phyloP scores from a whole-genome alignment of 2,113 vertebrate genomes.

The Ursus arctos region DNA sequence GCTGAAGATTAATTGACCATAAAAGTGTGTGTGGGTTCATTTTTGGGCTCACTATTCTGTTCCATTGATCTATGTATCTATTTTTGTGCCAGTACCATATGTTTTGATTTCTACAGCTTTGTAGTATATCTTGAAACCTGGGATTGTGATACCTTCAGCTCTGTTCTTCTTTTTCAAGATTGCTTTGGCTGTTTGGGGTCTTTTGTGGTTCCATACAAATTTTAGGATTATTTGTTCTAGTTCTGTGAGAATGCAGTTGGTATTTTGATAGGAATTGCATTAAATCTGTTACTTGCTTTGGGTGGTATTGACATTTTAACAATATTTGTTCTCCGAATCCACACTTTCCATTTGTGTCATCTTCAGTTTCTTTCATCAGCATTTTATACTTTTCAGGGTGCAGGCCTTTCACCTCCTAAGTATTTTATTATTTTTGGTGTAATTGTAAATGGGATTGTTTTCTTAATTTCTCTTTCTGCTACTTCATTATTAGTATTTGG shows the following conservation, averaged over 20 bases:
- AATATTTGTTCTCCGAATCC: background rate
- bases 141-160: background rate
- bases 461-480: background rate
- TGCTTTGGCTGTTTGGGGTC: background rate
- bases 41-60: background rate
- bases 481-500: background rate
- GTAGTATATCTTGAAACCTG: background rate
- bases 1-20: background rate
- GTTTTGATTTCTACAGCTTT: background rate
- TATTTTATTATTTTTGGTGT: background rate
- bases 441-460: background rate
- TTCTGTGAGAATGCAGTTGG: background rate
- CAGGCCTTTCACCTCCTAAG: background rate
- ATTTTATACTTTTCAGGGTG: background rate
- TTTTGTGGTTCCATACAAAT: background rate
- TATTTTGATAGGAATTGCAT: background rate
- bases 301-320: background rate
- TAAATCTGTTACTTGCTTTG: background rate
- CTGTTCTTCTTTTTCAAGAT: background rate
- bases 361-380: background rate
- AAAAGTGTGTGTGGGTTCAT: background rate
- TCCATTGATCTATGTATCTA: background rate
- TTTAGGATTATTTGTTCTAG: background rate
- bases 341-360: background rate
- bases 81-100: background rate